phyloP scores from a whole-genome alignment of 2,888 invertebrate species.

The Escarpia spicata region DNA sequence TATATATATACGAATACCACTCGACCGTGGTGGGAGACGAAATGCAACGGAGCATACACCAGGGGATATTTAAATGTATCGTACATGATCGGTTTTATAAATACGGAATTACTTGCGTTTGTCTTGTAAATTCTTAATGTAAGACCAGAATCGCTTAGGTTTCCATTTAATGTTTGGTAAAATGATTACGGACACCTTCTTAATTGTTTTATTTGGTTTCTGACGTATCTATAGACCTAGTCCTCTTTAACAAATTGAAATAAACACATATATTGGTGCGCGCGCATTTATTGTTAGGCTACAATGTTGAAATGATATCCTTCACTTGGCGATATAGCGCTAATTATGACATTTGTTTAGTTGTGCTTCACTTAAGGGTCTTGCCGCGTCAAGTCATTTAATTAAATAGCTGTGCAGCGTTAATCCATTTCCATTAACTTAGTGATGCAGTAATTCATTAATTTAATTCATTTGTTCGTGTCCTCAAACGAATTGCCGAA shows the following conservation, averaged over 20 bases:
- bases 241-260: background rate
- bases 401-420: background rate
- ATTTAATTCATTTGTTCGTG: background rate
- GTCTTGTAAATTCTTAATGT: background rate
- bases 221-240: background rate
- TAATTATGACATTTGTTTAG: background rate
- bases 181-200: background rate
- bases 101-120: too few species aligned
- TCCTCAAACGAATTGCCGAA: background rate
- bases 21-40: background rate
- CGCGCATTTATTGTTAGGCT: background rate
- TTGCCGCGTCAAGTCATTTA: background rate
- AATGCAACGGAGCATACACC: too few species aligned
- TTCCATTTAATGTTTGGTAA: background rate
- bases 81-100: too few species aligned
- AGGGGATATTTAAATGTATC: too few species aligned
- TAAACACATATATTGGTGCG: background rate
- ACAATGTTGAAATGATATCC: background rate
- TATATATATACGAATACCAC: too few species aligned
- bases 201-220: background rate
- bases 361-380: background rate
- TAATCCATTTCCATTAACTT: background rate
- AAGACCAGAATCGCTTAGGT: background rate
- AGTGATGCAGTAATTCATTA: background rate
- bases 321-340: background rate